Base-by-base conservation (phyloP, 2,113 vertebrate genomes). In the Caranx melampygus region DNA sequence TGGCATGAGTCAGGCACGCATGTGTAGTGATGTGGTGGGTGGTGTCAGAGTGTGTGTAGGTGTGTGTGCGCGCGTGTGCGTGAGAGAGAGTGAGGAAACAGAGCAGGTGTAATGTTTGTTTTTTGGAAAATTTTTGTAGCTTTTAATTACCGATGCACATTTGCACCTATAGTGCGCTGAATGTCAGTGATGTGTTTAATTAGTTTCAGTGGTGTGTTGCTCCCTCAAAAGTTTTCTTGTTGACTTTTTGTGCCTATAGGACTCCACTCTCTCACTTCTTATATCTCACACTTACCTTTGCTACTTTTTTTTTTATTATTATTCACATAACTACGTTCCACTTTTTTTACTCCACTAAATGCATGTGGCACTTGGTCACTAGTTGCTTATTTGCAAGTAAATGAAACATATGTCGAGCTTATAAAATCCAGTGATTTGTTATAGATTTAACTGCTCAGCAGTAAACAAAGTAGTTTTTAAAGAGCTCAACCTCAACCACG, bases 21-120 rank as follows among this genome's bases (percentile, higher is more conserved):
- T 89, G 91, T 90, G 91, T 91, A 85, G 86, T 83, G 75, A 87
- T 87, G 82, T 82, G 64, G 89, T 91, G 90, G 88, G 91, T 85
- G 89, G 87, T 86, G 88, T 91, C 83, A 84, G 58, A 78, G 76
- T 66, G 57, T 75, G 81, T 51, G 81, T 58, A 13, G 21, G 65
- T 54, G 71, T 66, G 75, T 58, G 58, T 45, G 71, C 34, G 79
- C 45, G 62, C 37, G 78, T 37, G 60, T 49, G 69, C 3, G 68
- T 15, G 60, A 40, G n/a, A 26, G 33, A 58, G 75, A 70, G 61
- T 77, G 68, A 82, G 73, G 70, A 79, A 79, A 57, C 26, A 75
- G 47, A 81, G 86, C 89, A 92, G 88, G 91, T 89, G 89, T 73
- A 79, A 54, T 81, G 26, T 79, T 84, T 72, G 31, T 70, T 72